Percentiles rank a stretch among this genome's conserved stretches.
phyloP scores from a whole-genome alignment of 2,113 vertebrate genomes.

The Ptyas mucosa region DNA sequence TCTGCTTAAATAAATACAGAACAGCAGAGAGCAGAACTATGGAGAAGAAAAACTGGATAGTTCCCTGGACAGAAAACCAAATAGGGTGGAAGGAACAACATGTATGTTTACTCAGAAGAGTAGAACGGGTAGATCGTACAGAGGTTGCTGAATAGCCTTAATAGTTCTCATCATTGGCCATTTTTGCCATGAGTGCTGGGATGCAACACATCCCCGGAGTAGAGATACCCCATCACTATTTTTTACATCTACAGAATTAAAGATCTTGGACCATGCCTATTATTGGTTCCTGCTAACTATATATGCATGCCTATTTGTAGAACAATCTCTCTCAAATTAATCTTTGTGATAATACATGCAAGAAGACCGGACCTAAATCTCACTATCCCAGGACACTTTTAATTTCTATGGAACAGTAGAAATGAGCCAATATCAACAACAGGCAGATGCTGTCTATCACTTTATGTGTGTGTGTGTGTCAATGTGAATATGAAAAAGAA shows the following conservation, averaged over 20 bases:
- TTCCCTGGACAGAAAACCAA: neutral
- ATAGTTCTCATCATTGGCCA: neutral
- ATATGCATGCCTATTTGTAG: conserved; percentile 26
- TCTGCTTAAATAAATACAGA: neutral
- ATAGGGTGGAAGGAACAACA: neutral
- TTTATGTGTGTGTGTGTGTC: neutral
- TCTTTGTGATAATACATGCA: neutral
- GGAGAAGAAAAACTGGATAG: neutral
- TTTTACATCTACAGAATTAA: neutral
- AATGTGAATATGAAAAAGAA: neutral
- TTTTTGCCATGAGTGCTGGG: neutral
- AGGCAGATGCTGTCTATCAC: neutral
- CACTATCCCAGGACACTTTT: neutral
- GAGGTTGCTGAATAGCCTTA: neutral
- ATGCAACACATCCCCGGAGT: neutral
- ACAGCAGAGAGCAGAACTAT: neutral
- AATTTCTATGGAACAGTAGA: neutral
- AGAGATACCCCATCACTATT: neutral
- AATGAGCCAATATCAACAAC: neutral
- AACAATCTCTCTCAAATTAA: neutral
- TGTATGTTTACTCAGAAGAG: neutral
- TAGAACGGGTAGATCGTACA: neutral
- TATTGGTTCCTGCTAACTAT: conserved; percentile 43
- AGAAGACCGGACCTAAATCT: neutral
- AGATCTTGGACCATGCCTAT: conserved; percentile 47